Evolutionary conservation across 2,113 vertebrate genomes (phyloP).

Genomic region (Phylloscopus whistleri): DNA sequence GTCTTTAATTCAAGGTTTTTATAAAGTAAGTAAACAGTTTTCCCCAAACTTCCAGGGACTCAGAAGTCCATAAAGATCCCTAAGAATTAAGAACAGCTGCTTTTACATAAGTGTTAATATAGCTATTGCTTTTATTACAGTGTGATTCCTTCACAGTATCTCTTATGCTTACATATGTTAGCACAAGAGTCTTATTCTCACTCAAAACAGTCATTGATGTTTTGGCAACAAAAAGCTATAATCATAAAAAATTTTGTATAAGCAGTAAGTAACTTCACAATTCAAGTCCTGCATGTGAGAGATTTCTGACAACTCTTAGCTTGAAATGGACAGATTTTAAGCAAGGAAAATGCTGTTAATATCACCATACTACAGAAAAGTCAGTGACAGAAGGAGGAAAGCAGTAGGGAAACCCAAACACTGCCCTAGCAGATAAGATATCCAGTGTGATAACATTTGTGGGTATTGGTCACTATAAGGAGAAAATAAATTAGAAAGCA

Average conservation of each 20-base stretch:
- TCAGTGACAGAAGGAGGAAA: not conserved
- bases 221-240: slow-evolving; percentile 28
- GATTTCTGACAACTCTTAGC: not conserved
- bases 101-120: not conserved
- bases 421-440: not conserved
- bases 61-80: not conserved
- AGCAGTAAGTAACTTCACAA: not conserved
- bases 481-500: not conserved
- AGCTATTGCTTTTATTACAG: not conserved
- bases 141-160: not conserved
- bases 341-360: not conserved
- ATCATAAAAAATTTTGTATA: not conserved
- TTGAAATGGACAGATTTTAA: not conserved
- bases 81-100: slow-evolving; percentile 5
- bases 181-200: not conserved
- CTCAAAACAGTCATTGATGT: not conserved
- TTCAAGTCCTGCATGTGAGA: not conserved
- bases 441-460: not conserved
- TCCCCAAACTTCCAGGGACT: not conserved
- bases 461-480: not conserved
- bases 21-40: not conserved
- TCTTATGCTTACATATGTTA: not conserved
- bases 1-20: not conserved
- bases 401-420: not conserved
- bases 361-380: not conserved